These are phyloP conservation scores for Acomys russatus DNA, from an alignment of 2,797 vertebrate species.

Conservation along the genomic window DNA sequence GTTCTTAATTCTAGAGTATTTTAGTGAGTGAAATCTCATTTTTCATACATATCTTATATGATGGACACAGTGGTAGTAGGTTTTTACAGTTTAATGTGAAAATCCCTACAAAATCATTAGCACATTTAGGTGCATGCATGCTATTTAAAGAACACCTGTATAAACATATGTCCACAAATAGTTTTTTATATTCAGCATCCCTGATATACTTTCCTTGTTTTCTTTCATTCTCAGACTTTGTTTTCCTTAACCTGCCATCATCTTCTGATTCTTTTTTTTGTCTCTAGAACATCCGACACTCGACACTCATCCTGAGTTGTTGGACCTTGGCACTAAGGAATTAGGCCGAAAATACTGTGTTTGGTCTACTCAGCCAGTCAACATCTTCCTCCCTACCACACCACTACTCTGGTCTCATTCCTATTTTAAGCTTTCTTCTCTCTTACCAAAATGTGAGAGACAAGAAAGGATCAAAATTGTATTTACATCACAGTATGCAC, in stretches of 20 bases:
- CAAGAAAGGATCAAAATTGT: not conserved
- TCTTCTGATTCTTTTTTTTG: not conserved
- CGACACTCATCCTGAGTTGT: not conserved
- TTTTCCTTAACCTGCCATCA: not conserved
- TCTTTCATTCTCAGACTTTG: conserved; percentile 1
- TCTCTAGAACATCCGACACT: not conserved
- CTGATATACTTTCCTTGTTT: not conserved
- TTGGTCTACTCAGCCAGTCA: not conserved
- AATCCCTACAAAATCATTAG: conserved; percentile 38
- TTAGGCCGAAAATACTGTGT: not conserved
- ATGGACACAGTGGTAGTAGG: not conserved
- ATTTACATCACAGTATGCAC: not conserved
- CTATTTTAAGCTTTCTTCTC: not conserved
- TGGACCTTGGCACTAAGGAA: not conserved
- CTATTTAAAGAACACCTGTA: conserved; percentile 3
- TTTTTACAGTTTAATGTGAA: not conserved
- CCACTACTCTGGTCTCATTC: not conserved
- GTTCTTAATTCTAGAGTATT: not conserved
- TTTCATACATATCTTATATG: not conserved
- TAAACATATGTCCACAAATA: not conserved
- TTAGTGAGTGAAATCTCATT: conserved; percentile 11
- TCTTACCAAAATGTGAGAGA: not conserved
- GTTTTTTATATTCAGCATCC: conserved; percentile 12
- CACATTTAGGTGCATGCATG: not conserved
- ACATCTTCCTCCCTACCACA: not conserved